These are phyloP conservation scores for Rhyacophila evoluta DNA, from an alignment of 2,888 invertebrate genomes.

Conservation along the genomic window DNA sequence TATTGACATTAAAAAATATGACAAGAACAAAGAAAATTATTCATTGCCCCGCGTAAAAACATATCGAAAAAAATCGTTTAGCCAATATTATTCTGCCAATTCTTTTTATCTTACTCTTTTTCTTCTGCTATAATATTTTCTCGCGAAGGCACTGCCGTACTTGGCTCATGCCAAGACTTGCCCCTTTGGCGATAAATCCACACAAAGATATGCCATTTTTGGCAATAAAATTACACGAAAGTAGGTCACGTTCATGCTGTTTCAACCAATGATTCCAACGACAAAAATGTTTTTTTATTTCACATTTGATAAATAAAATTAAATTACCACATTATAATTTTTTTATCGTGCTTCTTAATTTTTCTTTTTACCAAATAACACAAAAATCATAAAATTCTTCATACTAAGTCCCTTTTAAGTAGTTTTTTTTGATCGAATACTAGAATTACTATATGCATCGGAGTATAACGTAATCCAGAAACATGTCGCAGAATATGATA, in stretches of 20 bases:
- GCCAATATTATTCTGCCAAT: not conserved
- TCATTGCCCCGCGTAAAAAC: not conserved
- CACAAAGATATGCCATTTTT: conserved; percentile 5
- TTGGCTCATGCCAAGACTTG: not conserved
- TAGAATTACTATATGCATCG: too few relatives aligned
- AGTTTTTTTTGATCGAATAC: too few relatives aligned
- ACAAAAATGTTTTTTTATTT: too few relatives aligned
- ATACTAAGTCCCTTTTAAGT: too few relatives aligned
- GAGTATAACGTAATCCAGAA: not conserved
- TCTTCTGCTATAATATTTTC: not conserved
- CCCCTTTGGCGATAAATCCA: conserved; percentile 14
- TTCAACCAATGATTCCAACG: too few relatives aligned
- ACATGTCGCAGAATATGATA: not conserved
- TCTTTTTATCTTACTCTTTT: not conserved
- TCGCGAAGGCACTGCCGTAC: not conserved
- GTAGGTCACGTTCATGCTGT: not conserved
- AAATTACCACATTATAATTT: too few relatives aligned
- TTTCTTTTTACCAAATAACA: too few relatives aligned
- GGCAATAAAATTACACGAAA: conserved; percentile 22
- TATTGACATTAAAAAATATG: not conserved
- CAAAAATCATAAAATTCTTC: too few relatives aligned
- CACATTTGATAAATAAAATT: too few relatives aligned
- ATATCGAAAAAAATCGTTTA: not conserved
- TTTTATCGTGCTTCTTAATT: too few relatives aligned
- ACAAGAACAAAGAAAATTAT: not conserved